Evolutionary conservation across 2,113 vertebrate species (phyloP), one percentile per base, ranked within the genome.

Genomic region (Saimiri boliviensis): DNA sequence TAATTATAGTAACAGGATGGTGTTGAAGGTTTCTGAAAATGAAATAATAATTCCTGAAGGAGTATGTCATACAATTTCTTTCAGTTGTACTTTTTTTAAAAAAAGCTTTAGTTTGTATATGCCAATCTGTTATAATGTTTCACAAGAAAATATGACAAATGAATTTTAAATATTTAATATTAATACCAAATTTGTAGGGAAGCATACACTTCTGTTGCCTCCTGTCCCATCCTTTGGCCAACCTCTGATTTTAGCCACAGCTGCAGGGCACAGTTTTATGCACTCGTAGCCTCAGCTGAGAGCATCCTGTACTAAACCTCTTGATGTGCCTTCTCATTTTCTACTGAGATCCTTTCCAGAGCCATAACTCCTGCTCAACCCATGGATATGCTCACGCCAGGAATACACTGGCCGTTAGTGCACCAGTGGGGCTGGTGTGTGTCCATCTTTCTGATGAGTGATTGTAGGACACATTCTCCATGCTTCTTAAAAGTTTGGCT

Each of bases 121-220:
- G 27, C 47, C 19, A 21, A 54, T 60, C 23, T 73, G 4, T 47
- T 56, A 81, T 12, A 37, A 37, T 47, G 6, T 8, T 83, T 82
- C 12, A 74, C 37, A 49, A 60, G 30, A 90, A 84, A 25, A 37
- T 40, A 73, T 42, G 27, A 70, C 2, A 73, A 86, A 58, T 89
- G n/a, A 73, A 77, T 70, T 92, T 63, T 40, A n/a, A 66, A 54
- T 89, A 93, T 80, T 82, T 94, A 86, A 80, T 37, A 47, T 79
- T 10, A 95, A 73, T 73, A 88, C 5, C 25, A 93, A 60, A 85
- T 82, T 45, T 91, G n/a, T 27, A 86, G 9, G 56, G 25, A 63
- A 40, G 70, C 1, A n/a, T 32, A 49, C 5, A 86, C 6, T 82
- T 89, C 27, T 92, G 19, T 86, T 71, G 30, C 12, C 17, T 91